Percentiles rank a stretch among this genome's conserved stretches.
phyloP scores from a whole-genome alignment of 2,797 vertebrate genomes.

The Melanotaenia pygmaea region DNA sequence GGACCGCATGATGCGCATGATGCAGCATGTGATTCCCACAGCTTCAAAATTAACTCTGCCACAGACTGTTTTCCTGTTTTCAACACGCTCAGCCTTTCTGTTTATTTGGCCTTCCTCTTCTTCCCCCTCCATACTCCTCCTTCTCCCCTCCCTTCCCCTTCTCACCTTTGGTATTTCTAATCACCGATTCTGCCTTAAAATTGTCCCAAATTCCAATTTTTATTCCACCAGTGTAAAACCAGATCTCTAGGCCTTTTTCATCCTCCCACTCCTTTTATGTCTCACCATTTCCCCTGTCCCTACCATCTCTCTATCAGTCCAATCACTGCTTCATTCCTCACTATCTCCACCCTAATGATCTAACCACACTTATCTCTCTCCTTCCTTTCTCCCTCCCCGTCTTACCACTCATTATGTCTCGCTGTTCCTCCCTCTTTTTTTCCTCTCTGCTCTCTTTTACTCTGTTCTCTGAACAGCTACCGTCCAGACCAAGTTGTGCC shows the following conservation, averaged over 20 bases:
- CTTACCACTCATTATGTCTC: slow-evolving; percentile 40
- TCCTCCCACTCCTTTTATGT: slow-evolving; percentile 24
- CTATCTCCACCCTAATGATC: slow-evolving; percentile 34
- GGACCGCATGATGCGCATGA: slow-evolving; percentile 61
- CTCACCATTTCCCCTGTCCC: slow-evolving; percentile 22
- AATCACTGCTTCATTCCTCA: slow-evolving; percentile 35
- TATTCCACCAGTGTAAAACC: not conserved
- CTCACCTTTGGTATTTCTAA: slow-evolving; percentile 6
- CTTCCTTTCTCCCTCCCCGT: slow-evolving; percentile 44
- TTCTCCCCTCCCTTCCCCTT: not conserved
- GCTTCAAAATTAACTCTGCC: slow-evolving; percentile 26
- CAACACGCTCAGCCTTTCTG: slow-evolving; percentile 14
- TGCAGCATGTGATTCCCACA: slow-evolving; percentile 23
- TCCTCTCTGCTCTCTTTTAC: not conserved
- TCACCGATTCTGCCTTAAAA: slow-evolving; percentile 1
- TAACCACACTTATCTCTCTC: slow-evolving; percentile 48
- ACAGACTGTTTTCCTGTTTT: slow-evolving; percentile 16
- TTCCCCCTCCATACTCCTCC: slow-evolving; percentile 6
- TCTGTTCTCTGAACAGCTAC: slow-evolving; percentile 12
- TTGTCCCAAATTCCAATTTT: slow-evolving; percentile 1
- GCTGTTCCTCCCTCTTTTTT: slow-evolving; percentile 17
- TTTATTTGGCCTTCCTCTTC: slow-evolving; percentile 22
- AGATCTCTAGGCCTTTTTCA: not conserved
- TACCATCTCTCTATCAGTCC: slow-evolving; percentile 28
- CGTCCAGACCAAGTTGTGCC: slow-evolving; percentile 16